Percentiles rank a stretch among this genome's conserved stretches.
These are phyloP conservation scores for Axinella damicornis DNA, from an alignment of 37 sponge, comb jelly and placozoan genomes.

Conservation along the genomic window DNA sequence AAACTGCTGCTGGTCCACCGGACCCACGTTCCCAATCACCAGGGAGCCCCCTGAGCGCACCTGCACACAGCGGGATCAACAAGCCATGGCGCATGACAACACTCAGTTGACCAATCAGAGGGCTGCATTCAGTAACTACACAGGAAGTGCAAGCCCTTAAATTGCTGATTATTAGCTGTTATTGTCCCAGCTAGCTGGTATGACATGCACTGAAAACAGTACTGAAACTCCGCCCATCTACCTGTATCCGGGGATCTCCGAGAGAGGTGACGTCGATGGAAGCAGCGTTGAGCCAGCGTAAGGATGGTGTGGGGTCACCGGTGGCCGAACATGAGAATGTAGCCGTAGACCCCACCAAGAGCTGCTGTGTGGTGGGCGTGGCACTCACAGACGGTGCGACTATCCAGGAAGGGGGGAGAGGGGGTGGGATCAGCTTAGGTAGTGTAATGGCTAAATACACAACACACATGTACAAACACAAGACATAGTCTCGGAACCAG, in stretches of 20 bases:
- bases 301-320: constrained; percentile 53
- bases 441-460: no score
- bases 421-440: no score
- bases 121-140: no score
- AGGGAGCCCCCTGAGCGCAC: constrained; percentile 30
- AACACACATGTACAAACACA: no score
- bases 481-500: no score
- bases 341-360: constrained; percentile 19
- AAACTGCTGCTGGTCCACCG: constrained; percentile 44
- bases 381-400: constrained; percentile 33
- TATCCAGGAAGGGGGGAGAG: no score
- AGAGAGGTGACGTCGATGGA: constrained; percentile 28
- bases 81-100: neutral
- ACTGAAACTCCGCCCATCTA: neutral
- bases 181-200: no score
- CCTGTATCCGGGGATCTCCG: constrained; percentile 41
- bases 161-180: no score
- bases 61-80: neutral
- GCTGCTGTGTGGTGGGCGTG: constrained; percentile 11
- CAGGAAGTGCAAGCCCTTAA: no score
- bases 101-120: neutral
- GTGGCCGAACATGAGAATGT: constrained; percentile 31
- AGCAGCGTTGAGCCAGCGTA: constrained; percentile 46
- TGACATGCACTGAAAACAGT: neutral
- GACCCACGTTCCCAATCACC: neutral